These are phyloP conservation scores for Callaeas wilsoni DNA, from an alignment of 2,113 vertebrate species.

Conservation along the genomic window DNA sequence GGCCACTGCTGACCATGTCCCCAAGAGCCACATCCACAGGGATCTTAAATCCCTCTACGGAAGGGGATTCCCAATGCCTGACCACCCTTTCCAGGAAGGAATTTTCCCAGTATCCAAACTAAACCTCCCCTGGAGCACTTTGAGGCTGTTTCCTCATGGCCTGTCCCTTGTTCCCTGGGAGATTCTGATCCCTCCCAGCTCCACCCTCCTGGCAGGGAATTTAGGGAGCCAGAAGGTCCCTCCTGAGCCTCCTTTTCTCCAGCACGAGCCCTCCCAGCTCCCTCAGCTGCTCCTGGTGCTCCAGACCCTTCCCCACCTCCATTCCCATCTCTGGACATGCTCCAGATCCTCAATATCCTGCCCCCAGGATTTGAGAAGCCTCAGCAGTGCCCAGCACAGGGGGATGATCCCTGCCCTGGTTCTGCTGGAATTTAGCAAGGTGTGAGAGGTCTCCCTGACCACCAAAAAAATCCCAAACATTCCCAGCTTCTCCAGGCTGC, in stretches of 20 bases:
- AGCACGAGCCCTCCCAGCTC: neutral
- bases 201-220: neutral
- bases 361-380: neutral
- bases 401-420: neutral
- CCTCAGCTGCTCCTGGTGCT: neutral
- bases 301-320: neutral
- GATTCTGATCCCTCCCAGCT: neutral
- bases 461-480: neutral
- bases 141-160: neutral
- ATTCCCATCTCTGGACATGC: neutral
- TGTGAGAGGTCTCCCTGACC: too few relatives aligned
- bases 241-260: neutral
- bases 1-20: neutral
- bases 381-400: neutral
- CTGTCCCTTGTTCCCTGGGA: neutral
- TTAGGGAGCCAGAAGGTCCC: neutral
- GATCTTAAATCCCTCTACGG: neutral
- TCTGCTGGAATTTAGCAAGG: neutral
- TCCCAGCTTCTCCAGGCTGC: neutral
- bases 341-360: neutral
- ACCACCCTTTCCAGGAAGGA: accelerated
- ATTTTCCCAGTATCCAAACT: neutral
- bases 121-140: neutral
- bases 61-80: neutral
- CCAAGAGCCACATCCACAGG: neutral